phyloP scores from a whole-genome alignment of 2,797 vertebrate species.

The Holocentrus rufus region DNA sequence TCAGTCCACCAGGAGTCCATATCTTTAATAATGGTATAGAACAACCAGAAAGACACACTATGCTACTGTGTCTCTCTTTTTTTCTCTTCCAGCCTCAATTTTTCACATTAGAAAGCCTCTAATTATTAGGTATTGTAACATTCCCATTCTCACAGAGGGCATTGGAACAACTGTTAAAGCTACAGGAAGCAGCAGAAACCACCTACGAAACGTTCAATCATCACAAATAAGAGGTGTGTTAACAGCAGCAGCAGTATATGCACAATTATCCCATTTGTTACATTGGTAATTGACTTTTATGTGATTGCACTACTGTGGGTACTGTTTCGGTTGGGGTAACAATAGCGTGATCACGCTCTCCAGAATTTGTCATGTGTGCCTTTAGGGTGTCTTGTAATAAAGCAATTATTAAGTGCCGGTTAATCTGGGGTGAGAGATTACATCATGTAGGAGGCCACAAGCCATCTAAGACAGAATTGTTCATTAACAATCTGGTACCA shows the following conservation, averaged over 20 bases:
- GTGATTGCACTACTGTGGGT: not conserved
- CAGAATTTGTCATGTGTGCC: not conserved
- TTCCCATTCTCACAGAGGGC: not conserved
- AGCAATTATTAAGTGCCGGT: conserved; percentile 1
- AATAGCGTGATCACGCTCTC: not conserved
- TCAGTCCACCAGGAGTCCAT: conserved; percentile 14
- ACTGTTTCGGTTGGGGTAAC: conserved; percentile 13
- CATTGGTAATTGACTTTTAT: conserved; percentile 2
- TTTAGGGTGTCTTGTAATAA: not conserved
- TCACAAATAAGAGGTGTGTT: not conserved
- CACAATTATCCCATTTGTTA: conserved; percentile 4
- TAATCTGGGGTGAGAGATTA: conserved; percentile 19
- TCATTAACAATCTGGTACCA: conserved; percentile 12
- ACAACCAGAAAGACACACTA: conserved; percentile 2
- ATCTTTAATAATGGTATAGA: conserved; percentile 4
- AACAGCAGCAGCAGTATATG: conserved; percentile 1
- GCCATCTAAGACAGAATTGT: not conserved
- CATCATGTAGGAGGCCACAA: conserved; percentile 10
- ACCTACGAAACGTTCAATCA: not conserved
- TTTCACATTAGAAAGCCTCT: not conserved
- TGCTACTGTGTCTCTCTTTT: not conserved
- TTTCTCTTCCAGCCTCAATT: not conserved
- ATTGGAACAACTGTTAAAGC: not conserved
- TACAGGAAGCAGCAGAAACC: not conserved
- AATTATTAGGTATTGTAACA: not conserved